A percentile compares a stretch with the other conserved stretches of the same genome.
Evolutionary conservation across 2,888 invertebrate genomes (phyloP).

Genomic region (Trilocha varians): DNA sequence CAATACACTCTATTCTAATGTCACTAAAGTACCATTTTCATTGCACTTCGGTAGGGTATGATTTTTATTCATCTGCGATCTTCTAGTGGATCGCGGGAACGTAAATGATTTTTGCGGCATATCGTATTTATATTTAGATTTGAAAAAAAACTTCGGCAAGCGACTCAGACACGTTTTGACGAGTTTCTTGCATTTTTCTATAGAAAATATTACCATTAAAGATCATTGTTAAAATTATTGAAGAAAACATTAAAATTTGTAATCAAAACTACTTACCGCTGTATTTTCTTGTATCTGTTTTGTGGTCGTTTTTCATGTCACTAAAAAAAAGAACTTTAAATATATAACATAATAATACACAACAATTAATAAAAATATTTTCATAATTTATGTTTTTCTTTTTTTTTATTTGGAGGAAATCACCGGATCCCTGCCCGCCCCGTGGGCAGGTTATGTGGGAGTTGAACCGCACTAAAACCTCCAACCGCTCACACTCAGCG

Average conservation of each 20-base stretch:
- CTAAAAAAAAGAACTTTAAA: no score
- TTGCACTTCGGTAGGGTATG: slow-evolving; percentile 66
- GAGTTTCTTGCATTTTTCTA: slow-evolving; percentile 64
- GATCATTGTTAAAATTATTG: no score
- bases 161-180: slow-evolving; percentile 58
- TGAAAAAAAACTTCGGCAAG: slow-evolving; percentile 57
- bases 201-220: no score
- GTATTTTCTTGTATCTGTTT: slow-evolving; percentile 47
- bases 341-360: no score
- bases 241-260: no score
- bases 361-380: no score
- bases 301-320: slow-evolving; percentile 47
- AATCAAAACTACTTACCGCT: slow-evolving; percentile 38
- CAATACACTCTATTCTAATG: neutral
- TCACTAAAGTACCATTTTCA: slow-evolving; percentile 34
- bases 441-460: no score
- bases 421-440: no score
- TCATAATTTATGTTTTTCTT: no score
- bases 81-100: slow-evolving; percentile 50
- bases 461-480: no score
- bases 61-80: slow-evolving; percentile 50
- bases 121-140: slow-evolving; percentile 52
- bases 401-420: no score
- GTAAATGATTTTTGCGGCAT: slow-evolving; percentile 50
- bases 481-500: no score